These are phyloP conservation scores for Oreohelix idahoensis DNA, from an alignment of 1,140 invertebrate genomes.

Conservation along the genomic window DNA sequence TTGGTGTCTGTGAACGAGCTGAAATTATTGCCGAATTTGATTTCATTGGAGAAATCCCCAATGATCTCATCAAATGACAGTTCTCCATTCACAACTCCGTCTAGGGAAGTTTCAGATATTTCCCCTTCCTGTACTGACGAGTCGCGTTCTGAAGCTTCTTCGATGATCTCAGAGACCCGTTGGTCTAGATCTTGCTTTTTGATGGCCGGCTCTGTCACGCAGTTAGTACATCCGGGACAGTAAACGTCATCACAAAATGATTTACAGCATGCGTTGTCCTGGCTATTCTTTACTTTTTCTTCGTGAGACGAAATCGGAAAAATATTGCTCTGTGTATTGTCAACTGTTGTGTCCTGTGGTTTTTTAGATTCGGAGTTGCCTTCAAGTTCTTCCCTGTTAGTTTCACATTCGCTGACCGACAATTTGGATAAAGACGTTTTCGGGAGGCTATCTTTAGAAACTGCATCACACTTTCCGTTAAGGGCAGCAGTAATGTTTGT, in stretches of 20 bases:
- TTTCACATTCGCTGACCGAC: too few species aligned
- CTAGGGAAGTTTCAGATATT: not conserved
- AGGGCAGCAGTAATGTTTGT: too few species aligned
- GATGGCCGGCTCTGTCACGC: not conserved
- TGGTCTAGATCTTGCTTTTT: constrained; percentile 1
- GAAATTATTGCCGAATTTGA: not conserved
- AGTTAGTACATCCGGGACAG: not conserved
- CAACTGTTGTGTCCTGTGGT: too few species aligned
- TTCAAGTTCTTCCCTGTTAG: too few species aligned
- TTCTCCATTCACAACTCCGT: not conserved
- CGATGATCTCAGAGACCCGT: not conserved
- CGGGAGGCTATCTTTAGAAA: too few species aligned
- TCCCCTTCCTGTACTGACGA: not conserved
- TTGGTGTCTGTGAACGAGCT: not conserved
- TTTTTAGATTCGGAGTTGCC: too few species aligned
- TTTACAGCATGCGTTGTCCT: too few species aligned
- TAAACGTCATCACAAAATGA: not conserved
- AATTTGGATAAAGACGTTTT: too few species aligned
- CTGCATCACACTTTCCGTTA: too few species aligned
- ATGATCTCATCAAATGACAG: not conserved
- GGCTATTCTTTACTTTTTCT: too few species aligned
- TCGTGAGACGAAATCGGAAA: too few species aligned
- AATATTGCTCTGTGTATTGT: too few species aligned
- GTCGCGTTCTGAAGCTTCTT: not conserved
- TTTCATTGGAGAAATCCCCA: not conserved